Evolutionary conservation across 2,113 vertebrate species (phyloP).

Genomic region (Lampris megalopsis): DNA sequence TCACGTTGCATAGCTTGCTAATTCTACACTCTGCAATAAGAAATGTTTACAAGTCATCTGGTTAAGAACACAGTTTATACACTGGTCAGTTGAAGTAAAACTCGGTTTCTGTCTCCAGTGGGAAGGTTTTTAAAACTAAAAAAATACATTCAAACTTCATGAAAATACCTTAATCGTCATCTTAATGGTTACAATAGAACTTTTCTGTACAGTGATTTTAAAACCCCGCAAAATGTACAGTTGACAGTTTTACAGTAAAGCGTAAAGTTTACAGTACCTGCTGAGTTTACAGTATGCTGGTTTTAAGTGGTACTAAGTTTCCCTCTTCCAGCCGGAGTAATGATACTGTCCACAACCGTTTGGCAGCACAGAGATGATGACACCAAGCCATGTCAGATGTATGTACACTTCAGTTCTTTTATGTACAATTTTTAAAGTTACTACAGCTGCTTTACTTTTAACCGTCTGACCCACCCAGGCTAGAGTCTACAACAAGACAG

Average conservation of each 20-base stretch:
- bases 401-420: constrained; percentile 51
- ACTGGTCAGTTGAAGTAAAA: neutral
- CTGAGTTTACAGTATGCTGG: neutral
- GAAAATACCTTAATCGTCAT: neutral
- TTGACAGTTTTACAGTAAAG: neutral
- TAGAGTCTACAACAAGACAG: constrained; percentile 16
- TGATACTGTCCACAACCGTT: constrained; percentile 67
- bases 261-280: neutral
- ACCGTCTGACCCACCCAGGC: constrained; percentile 64
- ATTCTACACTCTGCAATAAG: neutral
- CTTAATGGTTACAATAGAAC: no score
- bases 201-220: neutral
- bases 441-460: constrained; percentile 40
- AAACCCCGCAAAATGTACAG: neutral
- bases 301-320: neutral
- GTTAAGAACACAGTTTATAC: neutral
- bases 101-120: no score
- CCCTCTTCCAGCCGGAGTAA: constrained; percentile 27
- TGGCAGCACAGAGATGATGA: constrained; percentile 68
- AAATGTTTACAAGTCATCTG: neutral
- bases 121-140: neutral
- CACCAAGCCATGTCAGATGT: constrained; percentile 52
- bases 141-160: neutral
- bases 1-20: neutral
- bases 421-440: constrained; percentile 47